Percentiles rank a stretch among this genome's conserved stretches.
phyloP scores from a whole-genome alignment of 2,113 vertebrate species.

The Peucedramus taeniatus region DNA sequence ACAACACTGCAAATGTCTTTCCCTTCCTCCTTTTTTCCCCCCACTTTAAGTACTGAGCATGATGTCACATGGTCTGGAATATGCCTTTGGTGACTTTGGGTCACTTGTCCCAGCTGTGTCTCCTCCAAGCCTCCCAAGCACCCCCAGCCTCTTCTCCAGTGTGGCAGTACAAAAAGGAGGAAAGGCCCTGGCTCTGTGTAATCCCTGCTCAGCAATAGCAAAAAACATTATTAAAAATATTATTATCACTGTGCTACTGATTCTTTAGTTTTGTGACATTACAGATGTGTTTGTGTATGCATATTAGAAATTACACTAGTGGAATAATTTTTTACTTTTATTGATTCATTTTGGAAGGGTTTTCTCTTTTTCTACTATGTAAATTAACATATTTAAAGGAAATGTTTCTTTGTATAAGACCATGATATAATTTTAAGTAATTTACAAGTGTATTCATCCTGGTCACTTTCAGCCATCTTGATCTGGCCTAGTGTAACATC shows the following conservation, averaged over 20 bases:
- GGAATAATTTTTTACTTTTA: background rate
- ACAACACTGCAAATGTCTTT: background rate
- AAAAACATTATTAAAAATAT: background rate
- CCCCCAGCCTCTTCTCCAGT: accelerated
- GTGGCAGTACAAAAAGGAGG: accelerated
- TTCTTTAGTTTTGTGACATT: background rate
- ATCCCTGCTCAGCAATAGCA: background rate
- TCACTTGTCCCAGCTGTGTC: background rate
- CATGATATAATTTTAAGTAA: background rate
- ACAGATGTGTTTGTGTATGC: background rate
- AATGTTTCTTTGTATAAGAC: background rate
- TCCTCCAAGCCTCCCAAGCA: accelerated
- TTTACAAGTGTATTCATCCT: background rate
- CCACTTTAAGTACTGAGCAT: accelerated
- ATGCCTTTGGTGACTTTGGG: accelerated
- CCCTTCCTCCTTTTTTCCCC: background rate
- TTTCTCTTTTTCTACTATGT: background rate
- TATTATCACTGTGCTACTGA: background rate
- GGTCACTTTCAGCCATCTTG: background rate
- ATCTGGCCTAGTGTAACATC: background rate
- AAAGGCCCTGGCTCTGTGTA: background rate
- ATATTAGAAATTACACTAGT: background rate
- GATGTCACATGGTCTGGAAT: accelerated
- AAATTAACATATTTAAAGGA: background rate
- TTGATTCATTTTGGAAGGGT: background rate